Conservation (phyloP, 2,113 vertebrate species). For the Plecotus auritus region DNA sequence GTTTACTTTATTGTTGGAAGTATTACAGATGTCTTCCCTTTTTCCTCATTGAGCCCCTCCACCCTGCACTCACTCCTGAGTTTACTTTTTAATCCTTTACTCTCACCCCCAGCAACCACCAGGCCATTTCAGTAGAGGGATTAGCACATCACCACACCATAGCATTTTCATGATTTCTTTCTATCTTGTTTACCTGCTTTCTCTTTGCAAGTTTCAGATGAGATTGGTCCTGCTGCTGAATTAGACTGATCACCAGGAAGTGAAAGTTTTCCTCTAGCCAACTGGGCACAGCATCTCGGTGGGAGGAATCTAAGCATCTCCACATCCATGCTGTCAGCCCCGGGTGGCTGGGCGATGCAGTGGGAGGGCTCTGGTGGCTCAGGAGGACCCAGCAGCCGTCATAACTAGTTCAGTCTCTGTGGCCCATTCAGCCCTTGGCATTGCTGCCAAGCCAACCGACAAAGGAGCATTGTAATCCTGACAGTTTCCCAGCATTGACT, state of each 20-base stretch:
- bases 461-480: slow-evolving; percentile 65
- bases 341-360: not conserved
- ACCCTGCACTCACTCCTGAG: too few relatives aligned
- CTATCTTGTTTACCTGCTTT: not conserved
- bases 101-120: not conserved
- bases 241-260: not conserved
- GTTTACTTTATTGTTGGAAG: too few relatives aligned
- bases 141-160: not conserved
- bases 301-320: not conserved
- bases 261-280: not conserved
- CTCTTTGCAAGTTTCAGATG: not conserved
- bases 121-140: not conserved
- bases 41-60: too few relatives aligned
- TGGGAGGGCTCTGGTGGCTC: not conserved
- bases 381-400: not conserved
- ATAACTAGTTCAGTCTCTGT: slow-evolving; percentile 53
- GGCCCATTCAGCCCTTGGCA: slow-evolving; percentile 51
- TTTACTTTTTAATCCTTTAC: not conserved
- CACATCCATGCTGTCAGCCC: not conserved
- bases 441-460: slow-evolving; percentile 62
- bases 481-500: slow-evolving; percentile 68
- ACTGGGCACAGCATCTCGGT: not conserved
- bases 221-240: not conserved
- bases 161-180: not conserved
- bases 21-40: too few relatives aligned